Conservation (phyloP, 2,888 invertebrate species). For the Electrophaes corylata region DNA sequence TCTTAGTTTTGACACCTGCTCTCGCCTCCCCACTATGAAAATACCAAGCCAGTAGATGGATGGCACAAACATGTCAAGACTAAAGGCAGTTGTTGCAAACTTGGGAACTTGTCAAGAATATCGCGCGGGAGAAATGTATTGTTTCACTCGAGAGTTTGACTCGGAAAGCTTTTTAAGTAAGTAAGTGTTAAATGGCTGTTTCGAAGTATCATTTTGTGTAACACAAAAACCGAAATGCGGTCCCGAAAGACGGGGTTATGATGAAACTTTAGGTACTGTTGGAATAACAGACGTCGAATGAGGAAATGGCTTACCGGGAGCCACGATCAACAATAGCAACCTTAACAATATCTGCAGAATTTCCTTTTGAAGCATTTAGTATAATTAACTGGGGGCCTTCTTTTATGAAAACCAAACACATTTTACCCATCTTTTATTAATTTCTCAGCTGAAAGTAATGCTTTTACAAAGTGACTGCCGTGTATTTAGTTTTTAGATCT, state of each 20-base stretch:
- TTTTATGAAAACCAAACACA: conserved; percentile 25
- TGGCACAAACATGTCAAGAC: conserved; percentile 75
- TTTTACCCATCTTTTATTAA: conserved; percentile 18
- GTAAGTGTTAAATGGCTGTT: conserved; percentile 52
- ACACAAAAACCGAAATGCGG: conserved; percentile 29
- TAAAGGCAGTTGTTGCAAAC: conserved; percentile 66
- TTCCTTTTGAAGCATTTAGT: conserved; percentile 22
- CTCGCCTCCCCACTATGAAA: conserved; percentile 59
- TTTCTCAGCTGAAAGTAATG: conserved; percentile 14
- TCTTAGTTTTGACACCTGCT: conserved; percentile 83
- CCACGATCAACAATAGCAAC: conserved; percentile 21
- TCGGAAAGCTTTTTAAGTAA: conserved; percentile 55
- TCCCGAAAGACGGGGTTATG: conserved; percentile 30
- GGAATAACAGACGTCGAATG: conserved; percentile 27
- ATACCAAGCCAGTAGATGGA: conserved; percentile 65
- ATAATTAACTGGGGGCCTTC: conserved; percentile 23
- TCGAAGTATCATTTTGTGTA: conserved; percentile 44
- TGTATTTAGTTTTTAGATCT: not conserved
- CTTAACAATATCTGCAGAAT: conserved; percentile 21
- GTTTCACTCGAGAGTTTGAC: conserved; percentile 49
- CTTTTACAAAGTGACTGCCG: not conserved
- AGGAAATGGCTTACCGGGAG: conserved; percentile 23
- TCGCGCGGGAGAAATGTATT: conserved; percentile 52
- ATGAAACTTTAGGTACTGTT: conserved; percentile 28
- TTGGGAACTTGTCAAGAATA: conserved; percentile 56